Conservation (phyloP, 2,797 vertebrate species). For the Anas georgica region DNA sequence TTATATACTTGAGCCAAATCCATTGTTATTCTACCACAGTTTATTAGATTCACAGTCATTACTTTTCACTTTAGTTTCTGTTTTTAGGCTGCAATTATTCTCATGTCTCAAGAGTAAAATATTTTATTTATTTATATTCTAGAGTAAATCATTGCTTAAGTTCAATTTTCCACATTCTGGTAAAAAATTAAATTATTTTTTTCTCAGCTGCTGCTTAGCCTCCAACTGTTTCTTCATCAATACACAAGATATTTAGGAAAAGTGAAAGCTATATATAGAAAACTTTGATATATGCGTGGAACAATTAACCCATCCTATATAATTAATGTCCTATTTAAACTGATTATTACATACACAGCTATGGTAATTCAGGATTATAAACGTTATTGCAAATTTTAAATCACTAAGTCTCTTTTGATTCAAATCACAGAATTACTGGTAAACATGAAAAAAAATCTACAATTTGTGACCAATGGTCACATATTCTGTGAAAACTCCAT, state of each 20-base stretch:
- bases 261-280: not conserved
- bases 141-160: not conserved
- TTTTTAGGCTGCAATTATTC: slow-evolving; percentile 25
- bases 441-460: not conserved
- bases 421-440: not conserved
- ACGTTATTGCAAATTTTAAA: not conserved
- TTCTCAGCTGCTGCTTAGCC: not conserved
- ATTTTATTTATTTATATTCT: not conserved
- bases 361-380: not conserved
- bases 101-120: not conserved
- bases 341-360: not conserved
- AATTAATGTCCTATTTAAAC: not conserved
- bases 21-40: slow-evolving; percentile 11
- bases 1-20: slow-evolving; percentile 26
- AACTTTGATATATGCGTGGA: not conserved
- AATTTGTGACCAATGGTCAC: not conserved
- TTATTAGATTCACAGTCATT: slow-evolving; percentile 32
- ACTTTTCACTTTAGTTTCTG: slow-evolving; percentile 15
- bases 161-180: not conserved
- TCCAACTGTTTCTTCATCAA: not conserved
- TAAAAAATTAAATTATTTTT: not conserved
- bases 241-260: not conserved
- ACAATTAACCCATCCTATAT: not conserved
- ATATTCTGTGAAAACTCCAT: not conserved
- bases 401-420: not conserved